These are phyloP conservation scores for Griposia aprilina DNA, from an alignment of 2,888 invertebrate species.

Conservation along the genomic window DNA sequence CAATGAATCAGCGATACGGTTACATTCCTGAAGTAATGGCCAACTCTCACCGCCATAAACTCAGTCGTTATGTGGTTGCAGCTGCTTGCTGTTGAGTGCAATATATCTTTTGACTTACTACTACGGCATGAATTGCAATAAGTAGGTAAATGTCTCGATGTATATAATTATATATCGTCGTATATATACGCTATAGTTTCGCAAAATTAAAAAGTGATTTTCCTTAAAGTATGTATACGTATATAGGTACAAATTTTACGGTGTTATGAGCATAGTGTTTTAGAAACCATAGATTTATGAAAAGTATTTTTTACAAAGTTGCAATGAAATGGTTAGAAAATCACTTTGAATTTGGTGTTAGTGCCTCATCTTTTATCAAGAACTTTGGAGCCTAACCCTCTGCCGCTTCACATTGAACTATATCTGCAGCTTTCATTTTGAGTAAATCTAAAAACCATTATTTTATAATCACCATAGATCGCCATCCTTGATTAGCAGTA, in stretches of 20 bases:
- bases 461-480: no score
- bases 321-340: background rate
- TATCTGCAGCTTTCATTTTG: no score
- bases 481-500: no score
- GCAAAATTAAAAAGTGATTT: background rate
- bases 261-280: background rate
- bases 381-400: no score
- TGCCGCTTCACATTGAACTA: no score
- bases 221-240: background rate
- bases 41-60: conserved; percentile 25
- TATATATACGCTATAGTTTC: no score
- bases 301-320: background rate
- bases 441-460: no score
- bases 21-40: conserved; percentile 37
- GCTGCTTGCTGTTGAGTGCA: background rate
- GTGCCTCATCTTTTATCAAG: no score
- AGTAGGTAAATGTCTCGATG: background rate
- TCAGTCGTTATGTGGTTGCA: background rate
- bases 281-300: background rate
- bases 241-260: no score
- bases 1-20: conserved; percentile 21
- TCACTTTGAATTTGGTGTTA: no score
- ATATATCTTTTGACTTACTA: background rate
- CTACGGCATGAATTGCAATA: background rate
- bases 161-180: background rate